Percentiles rank a stretch among this genome's conserved stretches.
These are phyloP conservation scores for Halichoeres trimaculatus DNA, from an alignment of 2,113 vertebrate genomes.

Conservation along the genomic window DNA sequence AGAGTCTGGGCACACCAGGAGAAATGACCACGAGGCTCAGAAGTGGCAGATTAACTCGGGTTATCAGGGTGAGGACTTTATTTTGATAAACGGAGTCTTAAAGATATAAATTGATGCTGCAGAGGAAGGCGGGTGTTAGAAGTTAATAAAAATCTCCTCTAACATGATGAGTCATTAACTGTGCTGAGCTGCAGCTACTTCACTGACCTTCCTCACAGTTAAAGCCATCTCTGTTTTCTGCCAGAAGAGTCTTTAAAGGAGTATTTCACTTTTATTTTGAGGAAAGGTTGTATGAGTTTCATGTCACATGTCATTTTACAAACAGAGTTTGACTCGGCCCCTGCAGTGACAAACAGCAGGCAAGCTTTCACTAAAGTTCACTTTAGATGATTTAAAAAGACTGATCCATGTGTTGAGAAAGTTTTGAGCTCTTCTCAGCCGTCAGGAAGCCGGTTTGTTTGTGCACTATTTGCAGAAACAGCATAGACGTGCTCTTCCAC, in stretches of 20 bases:
- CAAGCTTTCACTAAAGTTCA: too few relatives aligned
- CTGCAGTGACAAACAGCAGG: too few relatives aligned
- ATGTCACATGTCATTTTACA: too few relatives aligned
- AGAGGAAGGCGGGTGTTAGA: constrained; percentile 3
- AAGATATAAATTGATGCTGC: constrained; percentile 5
- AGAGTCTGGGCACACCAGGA: constrained; percentile 85
- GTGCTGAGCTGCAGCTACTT: background rate
- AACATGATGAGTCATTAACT: constrained; percentile 10
- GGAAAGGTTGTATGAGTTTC: too few relatives aligned
- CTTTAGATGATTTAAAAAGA: too few relatives aligned
- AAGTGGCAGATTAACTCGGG: constrained; percentile 46
- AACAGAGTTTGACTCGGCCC: too few relatives aligned
- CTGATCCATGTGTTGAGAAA: too few relatives aligned
- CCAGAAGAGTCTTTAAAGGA: background rate
- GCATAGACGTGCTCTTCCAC: too few relatives aligned
- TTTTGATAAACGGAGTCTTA: constrained; percentile 33
- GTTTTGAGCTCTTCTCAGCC: too few relatives aligned
- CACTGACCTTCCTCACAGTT: background rate
- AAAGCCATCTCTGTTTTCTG: background rate
- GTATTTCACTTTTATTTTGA: too few relatives aligned
- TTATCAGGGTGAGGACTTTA: constrained; percentile 12
- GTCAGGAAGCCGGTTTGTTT: too few relatives aligned
- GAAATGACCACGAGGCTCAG: constrained; percentile 88
- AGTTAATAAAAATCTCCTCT: constrained; percentile 20
- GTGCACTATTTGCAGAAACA: too few relatives aligned